Evolutionary conservation across 1,140 invertebrate genomes (phyloP).

Genomic region (Paralvinella palmiformis): DNA sequence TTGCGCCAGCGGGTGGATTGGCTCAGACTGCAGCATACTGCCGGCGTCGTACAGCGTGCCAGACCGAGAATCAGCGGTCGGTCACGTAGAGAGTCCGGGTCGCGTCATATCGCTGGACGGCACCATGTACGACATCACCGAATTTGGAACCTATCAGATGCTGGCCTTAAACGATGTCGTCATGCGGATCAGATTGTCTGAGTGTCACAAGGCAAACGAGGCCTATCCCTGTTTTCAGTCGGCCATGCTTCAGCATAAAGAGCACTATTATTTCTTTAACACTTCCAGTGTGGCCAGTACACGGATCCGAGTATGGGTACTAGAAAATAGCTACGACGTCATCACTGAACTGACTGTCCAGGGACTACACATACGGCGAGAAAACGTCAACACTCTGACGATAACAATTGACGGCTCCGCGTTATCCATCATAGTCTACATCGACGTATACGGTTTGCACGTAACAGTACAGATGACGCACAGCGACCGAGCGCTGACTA

Average conservation of each 20-base stretch:
- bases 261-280: not conserved
- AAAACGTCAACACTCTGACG: not conserved
- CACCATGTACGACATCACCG: not conserved
- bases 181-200: not conserved
- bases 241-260: not conserved
- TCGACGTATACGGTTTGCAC: not conserved
- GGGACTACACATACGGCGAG: not conserved
- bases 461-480: slow-evolving; percentile 1
- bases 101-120: not conserved
- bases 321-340: not conserved
- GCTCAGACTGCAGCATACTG: slow-evolving; percentile 24
- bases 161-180: not conserved
- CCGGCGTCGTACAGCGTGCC: slow-evolving; percentile 16
- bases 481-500: not conserved
- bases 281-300: not conserved
- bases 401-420: not conserved
- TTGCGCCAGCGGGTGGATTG: slow-evolving; percentile 24
- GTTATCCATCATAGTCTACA: not conserved
- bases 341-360: not conserved
- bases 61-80: not conserved
- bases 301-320: not conserved
- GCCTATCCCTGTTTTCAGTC: not conserved
- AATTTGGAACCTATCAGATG: not conserved
- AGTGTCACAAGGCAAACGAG: not conserved
- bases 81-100: slow-evolving; percentile 12